Percentiles rank a stretch among this genome's conserved stretches.
Conservation (phyloP, 2,888 invertebrate species). For the Zaprionus obscuricornis region DNA sequence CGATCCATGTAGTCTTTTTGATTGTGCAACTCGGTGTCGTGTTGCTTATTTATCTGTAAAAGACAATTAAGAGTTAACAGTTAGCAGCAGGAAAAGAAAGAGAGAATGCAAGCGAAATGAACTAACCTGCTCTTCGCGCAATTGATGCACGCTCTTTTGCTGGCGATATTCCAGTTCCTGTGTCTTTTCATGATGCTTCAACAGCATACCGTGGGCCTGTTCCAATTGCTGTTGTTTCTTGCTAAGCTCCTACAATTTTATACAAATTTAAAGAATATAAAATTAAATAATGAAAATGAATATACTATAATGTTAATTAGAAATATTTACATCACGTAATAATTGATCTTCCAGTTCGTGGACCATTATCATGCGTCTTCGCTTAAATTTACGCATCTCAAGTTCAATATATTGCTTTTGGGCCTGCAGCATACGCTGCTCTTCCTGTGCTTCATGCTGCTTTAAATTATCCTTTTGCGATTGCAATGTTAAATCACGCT, state of each 20-base stretch:
- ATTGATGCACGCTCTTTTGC: constrained; percentile 96
- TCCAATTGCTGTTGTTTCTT: constrained; percentile 97
- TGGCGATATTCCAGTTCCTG: constrained; percentile 98
- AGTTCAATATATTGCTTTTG: constrained; percentile 96
- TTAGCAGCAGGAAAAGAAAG: too few relatives aligned
- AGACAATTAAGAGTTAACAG: not conserved
- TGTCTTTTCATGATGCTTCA: constrained; percentile 98
- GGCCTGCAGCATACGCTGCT: constrained; percentile 92
- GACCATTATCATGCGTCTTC: constrained; percentile 93
- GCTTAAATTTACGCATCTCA: constrained; percentile 95
- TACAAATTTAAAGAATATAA: not conserved
- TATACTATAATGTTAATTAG: not conserved
- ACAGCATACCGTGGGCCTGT: constrained; percentile 95
- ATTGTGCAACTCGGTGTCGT: constrained; percentile 96
- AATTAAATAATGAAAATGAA: not conserved
- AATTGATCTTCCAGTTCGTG: constrained; percentile 96
- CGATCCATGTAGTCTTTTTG: constrained; percentile 98
- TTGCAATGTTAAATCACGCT: constrained; percentile 94
- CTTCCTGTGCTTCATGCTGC: constrained; percentile 95
- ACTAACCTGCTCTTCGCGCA: constrained; percentile 92
- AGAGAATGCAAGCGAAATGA: not conserved
- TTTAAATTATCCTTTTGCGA: constrained; percentile 96
- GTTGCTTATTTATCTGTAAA: constrained; percentile 89
- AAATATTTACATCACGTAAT: constrained; percentile 91
- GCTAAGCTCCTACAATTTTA: constrained; percentile 90